phyloP scores from a whole-genome alignment of 1,140 invertebrate genomes.

The Papilio glaucus region DNA sequence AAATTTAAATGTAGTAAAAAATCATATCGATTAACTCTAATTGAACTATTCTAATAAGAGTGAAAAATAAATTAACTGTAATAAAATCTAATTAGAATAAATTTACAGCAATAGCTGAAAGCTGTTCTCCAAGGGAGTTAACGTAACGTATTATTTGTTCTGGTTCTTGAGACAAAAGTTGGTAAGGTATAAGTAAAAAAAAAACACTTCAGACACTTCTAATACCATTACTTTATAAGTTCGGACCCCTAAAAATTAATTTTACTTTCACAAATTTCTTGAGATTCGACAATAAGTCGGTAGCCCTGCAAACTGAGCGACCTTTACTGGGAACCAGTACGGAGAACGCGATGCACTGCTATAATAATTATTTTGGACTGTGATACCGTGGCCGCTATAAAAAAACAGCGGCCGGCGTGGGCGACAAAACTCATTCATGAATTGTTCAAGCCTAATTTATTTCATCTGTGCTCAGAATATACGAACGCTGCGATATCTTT shows the following conservation, averaged over 20 bases:
- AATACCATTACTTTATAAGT: too few relatives aligned
- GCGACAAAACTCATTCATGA: conserved; percentile 64
- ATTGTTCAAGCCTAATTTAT: conserved; percentile 38
- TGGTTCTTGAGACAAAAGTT: too few relatives aligned
- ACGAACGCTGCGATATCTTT: neutral
- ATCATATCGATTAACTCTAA: too few relatives aligned
- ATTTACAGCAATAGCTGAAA: too few relatives aligned
- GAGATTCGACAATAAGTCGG: neutral
- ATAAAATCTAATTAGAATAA: neutral
- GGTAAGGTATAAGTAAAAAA: too few relatives aligned
- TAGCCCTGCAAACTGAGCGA: conserved; percentile 39
- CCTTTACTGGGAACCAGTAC: conserved; percentile 50
- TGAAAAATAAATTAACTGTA: too few relatives aligned
- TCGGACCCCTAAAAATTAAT: neutral
- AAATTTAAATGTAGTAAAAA: too few relatives aligned
- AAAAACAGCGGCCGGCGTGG: conserved; percentile 57
- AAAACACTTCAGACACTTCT: too few relatives aligned
- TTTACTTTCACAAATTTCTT: neutral
- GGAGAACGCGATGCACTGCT: conserved; percentile 58
- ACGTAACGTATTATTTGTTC: too few relatives aligned
- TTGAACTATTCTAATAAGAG: too few relatives aligned
- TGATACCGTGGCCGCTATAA: conserved; percentile 54
- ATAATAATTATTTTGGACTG: conserved; percentile 69
- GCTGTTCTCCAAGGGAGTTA: too few relatives aligned
- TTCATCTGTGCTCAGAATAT: conserved; percentile 23